Evolutionary conservation across 2,888 invertebrate genomes (phyloP).

Genomic region (Drymonia ruficornis): DNA sequence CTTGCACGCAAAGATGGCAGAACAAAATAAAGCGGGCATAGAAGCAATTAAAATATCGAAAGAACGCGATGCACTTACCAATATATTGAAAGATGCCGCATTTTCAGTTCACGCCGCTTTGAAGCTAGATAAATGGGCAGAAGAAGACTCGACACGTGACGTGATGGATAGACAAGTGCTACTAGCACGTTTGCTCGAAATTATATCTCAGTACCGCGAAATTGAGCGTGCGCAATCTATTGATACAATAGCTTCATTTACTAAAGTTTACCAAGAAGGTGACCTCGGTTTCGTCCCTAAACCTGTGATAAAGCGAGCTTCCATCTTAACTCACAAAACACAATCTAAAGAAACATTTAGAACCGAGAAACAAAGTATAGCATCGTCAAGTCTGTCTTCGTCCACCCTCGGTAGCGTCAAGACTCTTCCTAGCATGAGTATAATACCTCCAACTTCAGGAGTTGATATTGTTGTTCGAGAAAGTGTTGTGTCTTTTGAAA

Average conservation of each 20-base stretch:
- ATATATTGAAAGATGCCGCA: conserved; percentile 86
- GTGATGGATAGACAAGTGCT: conserved; percentile 76
- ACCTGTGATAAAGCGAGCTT: conserved; percentile 50
- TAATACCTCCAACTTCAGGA: conserved; percentile 17
- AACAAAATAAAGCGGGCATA: conserved; percentile 73
- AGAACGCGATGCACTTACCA: conserved; percentile 82
- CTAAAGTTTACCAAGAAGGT: conserved; percentile 85
- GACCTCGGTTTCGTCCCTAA: conserved; percentile 88
- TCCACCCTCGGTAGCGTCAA: conserved; percentile 16
- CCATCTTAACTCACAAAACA: conserved; percentile 32
- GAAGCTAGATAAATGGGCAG: conserved; percentile 75
- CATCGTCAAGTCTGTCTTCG: conserved; percentile 16
- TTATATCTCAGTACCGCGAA: conserved; percentile 75
- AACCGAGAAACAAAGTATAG: conserved; percentile 37
- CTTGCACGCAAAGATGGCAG: conserved; percentile 77
- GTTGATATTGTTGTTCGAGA: neutral
- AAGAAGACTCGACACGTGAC: conserved; percentile 61
- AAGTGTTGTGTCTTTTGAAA: conserved; percentile 22
- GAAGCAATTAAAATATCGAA: conserved; percentile 76
- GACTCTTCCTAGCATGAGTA: conserved; percentile 29
- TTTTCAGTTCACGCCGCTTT: conserved; percentile 85
- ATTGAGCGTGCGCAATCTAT: conserved; percentile 66
- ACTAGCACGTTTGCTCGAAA: conserved; percentile 83
- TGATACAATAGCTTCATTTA: conserved; percentile 77
- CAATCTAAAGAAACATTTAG: conserved; percentile 45